A percentile compares a stretch with the other conserved stretches of the same genome.
Conservation (phyloP, 2,888 invertebrate species). For the Tuberolachnus salignus region DNA sequence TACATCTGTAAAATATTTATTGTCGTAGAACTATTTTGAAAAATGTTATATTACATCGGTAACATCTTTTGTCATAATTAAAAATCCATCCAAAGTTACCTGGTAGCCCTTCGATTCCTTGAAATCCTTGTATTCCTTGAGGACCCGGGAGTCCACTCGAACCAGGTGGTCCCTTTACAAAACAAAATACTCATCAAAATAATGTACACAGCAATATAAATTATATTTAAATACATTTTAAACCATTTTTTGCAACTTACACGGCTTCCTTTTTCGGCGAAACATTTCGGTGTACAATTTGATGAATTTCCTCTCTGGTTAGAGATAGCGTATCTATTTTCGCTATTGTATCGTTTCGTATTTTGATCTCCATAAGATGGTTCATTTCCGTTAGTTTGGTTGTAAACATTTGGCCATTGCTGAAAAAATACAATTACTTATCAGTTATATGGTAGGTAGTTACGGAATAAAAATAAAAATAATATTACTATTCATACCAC, state of each 20-base stretch:
- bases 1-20: no score
- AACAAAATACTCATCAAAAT: neutral
- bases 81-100: conserved; percentile 10
- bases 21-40: no score
- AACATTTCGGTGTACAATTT: conserved; percentile 81
- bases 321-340: conserved; percentile 54
- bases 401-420: conserved; percentile 32
- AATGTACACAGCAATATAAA: no score
- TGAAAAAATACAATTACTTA: neutral
- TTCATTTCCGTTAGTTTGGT: neutral
- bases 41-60: no score
- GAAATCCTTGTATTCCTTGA: conserved; percentile 75
- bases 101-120: conserved; percentile 73
- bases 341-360: conserved; percentile 16
- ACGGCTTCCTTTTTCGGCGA: conserved; percentile 84
- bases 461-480: no score
- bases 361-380: conserved; percentile 30
- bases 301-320: conserved; percentile 59
- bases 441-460: no score
- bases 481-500: no score
- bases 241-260: conserved; percentile 64
- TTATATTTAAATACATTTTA: neutral
- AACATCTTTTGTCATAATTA: neutral
- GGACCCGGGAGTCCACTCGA: conserved; percentile 80
- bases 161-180: conserved; percentile 74